Percentiles rank a stretch among this genome's conserved stretches.
Conservation (phyloP, 2,797 vertebrate species). For the Oophaga sylvatica region DNA sequence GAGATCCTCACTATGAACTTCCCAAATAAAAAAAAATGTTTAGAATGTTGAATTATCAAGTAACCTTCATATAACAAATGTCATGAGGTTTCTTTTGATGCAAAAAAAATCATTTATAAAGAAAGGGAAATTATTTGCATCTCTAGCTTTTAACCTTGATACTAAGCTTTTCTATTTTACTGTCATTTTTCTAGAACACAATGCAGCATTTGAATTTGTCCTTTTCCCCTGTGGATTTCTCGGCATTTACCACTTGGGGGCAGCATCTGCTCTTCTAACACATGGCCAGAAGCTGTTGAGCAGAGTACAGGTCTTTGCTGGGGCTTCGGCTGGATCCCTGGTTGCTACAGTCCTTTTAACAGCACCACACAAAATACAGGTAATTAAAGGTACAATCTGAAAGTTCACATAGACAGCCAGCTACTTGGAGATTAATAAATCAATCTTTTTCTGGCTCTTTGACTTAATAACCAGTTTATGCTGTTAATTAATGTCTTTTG, state of each 20-base stretch:
- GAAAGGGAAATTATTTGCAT: background rate
- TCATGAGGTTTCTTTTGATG: background rate
- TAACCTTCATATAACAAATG: background rate
- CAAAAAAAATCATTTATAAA: background rate
- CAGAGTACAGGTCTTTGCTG: constrained; percentile 79
- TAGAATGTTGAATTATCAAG: background rate
- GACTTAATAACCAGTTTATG: background rate
- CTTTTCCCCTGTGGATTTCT: constrained; percentile 85
- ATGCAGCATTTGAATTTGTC: constrained; percentile 86
- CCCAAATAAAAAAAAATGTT: background rate
- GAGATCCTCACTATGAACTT: background rate
- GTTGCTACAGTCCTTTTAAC: constrained; percentile 83
- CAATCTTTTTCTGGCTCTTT: background rate
- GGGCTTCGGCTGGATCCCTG: constrained; percentile 87
- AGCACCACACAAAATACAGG: constrained; percentile 87
- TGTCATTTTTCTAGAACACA: constrained; percentile 61
- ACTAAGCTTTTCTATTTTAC: background rate
- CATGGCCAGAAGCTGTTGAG: constrained; percentile 80
- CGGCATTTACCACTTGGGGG: constrained; percentile 91
- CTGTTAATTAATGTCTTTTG: constrained; percentile 16
- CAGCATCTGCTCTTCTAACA: constrained; percentile 78
- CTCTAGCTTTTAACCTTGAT: background rate
- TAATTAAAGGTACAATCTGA: constrained; percentile 66
- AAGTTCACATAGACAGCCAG: background rate
- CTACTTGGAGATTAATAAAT: background rate